phyloP scores from a whole-genome alignment of 2,113 vertebrate genomes.

The Nothoprocta perdicaria region DNA sequence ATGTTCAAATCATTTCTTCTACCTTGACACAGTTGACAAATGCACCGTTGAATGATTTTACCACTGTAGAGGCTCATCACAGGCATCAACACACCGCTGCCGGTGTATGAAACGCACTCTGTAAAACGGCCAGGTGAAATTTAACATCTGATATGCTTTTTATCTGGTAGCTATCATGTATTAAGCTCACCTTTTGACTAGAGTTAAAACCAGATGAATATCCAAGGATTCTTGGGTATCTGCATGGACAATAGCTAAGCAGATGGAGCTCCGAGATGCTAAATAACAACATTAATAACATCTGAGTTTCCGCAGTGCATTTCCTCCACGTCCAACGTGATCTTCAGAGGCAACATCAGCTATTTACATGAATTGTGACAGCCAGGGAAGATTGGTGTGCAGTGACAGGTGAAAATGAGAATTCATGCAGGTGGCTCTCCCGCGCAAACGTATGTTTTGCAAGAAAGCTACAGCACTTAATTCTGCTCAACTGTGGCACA shows the following conservation, averaged over 20 bases:
- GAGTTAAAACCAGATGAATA: neutral
- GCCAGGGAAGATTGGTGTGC: neutral
- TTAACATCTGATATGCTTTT: constrained; percentile 5
- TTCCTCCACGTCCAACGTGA: neutral
- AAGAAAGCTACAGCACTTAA: neutral
- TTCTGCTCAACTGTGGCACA: neutral
- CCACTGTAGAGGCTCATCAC: constrained; percentile 3
- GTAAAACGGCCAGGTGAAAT: constrained; percentile 27
- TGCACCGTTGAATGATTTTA: neutral
- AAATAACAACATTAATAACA: neutral
- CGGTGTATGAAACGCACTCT: neutral
- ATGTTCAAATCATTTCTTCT: constrained; percentile 5
- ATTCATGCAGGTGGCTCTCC: constrained; percentile 27
- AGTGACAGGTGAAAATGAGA: neutral
- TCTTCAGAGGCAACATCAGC: neutral
- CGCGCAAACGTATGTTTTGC: constrained; percentile 3
- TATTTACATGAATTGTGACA: neutral
- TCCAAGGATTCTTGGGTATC: neutral
- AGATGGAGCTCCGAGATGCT: neutral
- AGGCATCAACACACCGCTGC: constrained; percentile 15
- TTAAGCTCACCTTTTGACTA: constrained; percentile 18
- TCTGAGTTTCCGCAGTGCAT: neutral
- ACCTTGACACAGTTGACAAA: constrained; percentile 43
- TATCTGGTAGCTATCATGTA: neutral
- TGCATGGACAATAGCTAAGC: neutral